Percentiles rank a stretch among this genome's conserved stretches.
These are phyloP conservation scores for Thereva unica DNA, from an alignment of 2,888 invertebrate species.

Conservation along the genomic window DNA sequence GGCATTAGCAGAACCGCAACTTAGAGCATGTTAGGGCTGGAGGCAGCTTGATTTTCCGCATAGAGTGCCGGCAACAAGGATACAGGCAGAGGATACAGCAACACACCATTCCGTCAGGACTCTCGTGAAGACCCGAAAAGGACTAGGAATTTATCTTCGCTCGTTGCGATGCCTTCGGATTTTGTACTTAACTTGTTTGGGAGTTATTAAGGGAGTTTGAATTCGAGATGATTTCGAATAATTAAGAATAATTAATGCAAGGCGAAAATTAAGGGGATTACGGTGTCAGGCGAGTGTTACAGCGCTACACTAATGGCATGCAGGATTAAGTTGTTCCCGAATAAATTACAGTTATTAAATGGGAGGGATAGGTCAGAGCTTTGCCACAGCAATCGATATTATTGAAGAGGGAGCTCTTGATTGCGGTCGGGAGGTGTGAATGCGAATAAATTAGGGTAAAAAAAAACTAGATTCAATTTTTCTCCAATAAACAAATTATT, in stretches of 20 bases:
- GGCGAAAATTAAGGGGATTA: constrained; percentile 15
- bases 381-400: no score
- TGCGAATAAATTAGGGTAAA: no score
- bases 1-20: constrained; percentile 9
- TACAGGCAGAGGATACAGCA: no score
- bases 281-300: constrained; percentile 10
- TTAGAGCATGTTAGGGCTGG: neutral
- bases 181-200: neutral
- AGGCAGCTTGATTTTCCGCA: neutral
- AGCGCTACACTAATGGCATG: constrained; percentile 5
- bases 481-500: no score
- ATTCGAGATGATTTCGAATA: constrained; percentile 25
- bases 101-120: no score
- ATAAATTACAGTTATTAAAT: constrained; percentile 17
- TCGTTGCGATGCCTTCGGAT: no score
- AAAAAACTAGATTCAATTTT: no score
- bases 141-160: no score
- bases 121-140: no score
- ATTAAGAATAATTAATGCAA: constrained; percentile 32
- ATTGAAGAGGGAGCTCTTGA: no score
- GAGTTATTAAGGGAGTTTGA: constrained; percentile 22
- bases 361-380: no score
- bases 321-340: constrained; percentile 23
- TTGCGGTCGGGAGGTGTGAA: no score
- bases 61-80: neutral